Evolutionary conservation across 2,888 invertebrate genomes (phyloP).

Genomic region (Ophioninae sp.): DNA sequence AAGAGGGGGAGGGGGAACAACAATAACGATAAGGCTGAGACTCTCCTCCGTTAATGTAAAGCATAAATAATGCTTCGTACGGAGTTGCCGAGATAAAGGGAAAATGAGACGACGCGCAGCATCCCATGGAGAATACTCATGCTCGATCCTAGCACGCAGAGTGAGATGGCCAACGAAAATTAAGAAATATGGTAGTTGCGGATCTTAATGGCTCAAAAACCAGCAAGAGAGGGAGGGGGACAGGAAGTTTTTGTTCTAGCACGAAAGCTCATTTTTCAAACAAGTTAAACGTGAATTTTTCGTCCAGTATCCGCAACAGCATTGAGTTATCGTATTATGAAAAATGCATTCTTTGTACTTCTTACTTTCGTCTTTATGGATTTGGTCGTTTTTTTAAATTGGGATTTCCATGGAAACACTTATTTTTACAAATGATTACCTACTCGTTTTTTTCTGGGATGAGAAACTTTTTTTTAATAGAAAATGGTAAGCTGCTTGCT

Average conservation of each 20-base stretch:
- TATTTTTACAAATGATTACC: neutral
- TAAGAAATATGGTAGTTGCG: constrained; percentile 54
- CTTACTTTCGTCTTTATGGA: neutral
- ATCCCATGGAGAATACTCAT: constrained; percentile 18
- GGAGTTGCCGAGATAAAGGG: neutral
- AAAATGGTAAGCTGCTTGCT: neutral
- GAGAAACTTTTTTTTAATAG: neutral
- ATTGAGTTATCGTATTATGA: constrained; percentile 35
- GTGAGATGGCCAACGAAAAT: constrained; percentile 40
- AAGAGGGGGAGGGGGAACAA: constrained; percentile 34
- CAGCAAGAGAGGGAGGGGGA: constrained; percentile 6
- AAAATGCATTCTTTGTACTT: constrained; percentile 53
- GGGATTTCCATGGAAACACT: neutral
- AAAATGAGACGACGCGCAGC: neutral
- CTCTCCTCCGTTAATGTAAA: constrained; percentile 49
- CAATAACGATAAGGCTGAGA: constrained; percentile 59
- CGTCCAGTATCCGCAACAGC: constrained; percentile 6
- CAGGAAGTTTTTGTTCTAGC: constrained; percentile 39
- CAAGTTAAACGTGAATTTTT: constrained; percentile 4
- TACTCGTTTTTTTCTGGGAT: neutral
- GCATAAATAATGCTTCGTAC: constrained; percentile 54
- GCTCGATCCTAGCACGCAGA: neutral
- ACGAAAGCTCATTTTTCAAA: constrained; percentile 21
- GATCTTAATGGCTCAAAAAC: constrained; percentile 55
- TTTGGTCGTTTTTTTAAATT: neutral